A percentile compares a stretch with the other conserved stretches of the same genome.
Conservation (phyloP, 2,888 invertebrate genomes). For the Lasioglossum morio region DNA sequence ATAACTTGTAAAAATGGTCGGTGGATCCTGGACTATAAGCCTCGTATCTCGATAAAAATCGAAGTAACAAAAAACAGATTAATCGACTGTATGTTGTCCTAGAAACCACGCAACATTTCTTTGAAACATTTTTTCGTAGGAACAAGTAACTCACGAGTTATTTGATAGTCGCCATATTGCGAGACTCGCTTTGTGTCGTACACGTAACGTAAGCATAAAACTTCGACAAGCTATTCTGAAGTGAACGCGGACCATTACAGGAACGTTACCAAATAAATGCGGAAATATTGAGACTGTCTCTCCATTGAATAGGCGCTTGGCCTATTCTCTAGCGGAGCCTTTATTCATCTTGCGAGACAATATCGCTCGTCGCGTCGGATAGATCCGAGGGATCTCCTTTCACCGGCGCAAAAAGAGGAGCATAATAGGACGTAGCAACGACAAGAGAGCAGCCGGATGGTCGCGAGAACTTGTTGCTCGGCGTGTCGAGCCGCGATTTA, state of each 20-base stretch:
- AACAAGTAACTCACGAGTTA: too few relatives aligned
- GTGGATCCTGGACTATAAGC: too few relatives aligned
- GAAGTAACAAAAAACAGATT: too few relatives aligned
- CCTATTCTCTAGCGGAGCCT: background rate
- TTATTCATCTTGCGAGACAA: background rate
- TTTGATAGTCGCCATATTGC: too few relatives aligned
- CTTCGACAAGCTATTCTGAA: background rate
- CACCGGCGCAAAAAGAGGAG: conserved; percentile 56
- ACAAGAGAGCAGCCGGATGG: conserved; percentile 38
- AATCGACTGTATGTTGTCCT: too few relatives aligned
- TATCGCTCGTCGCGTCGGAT: background rate
- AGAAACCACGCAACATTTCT: too few relatives aligned
- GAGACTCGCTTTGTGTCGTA: background rate
- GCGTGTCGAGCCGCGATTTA: conserved; percentile 55
- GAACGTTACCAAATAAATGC: background rate
- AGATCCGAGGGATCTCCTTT: conserved; percentile 55
- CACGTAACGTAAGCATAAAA: background rate
- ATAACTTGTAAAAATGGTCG: too few relatives aligned
- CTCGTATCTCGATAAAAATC: too few relatives aligned
- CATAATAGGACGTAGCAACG: conserved; percentile 72
- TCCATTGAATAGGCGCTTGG: background rate
- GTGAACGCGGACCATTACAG: background rate
- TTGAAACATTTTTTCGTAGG: too few relatives aligned
- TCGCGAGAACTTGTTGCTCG: conserved; percentile 66
- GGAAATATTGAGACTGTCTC: background rate